A percentile compares a stretch with the other conserved stretches of the same genome.
Conservation (phyloP, 2,888 invertebrate species). For the Belgica antarctica region DNA sequence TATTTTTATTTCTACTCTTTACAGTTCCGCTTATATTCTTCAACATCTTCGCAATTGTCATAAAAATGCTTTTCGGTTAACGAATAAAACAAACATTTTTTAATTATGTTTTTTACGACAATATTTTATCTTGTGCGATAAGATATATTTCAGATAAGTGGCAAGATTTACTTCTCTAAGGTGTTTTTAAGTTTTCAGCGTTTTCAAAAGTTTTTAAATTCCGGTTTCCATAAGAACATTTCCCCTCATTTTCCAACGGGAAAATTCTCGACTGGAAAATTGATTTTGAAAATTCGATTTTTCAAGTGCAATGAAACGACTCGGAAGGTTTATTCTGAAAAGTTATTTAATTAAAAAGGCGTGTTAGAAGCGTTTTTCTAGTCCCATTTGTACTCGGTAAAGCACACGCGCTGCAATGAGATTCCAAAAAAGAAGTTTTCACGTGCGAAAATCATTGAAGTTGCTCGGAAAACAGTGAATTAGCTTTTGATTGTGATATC, state of each 20-base stretch:
- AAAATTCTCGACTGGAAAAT: conserved; percentile 20
- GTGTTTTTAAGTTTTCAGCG: no score
- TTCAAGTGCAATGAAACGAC: conserved; percentile 12
- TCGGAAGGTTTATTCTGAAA: neutral
- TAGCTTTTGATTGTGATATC: conserved; percentile 30
- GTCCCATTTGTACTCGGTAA: neutral
- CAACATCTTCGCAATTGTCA: conserved; percentile 79
- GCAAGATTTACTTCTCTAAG: no score
- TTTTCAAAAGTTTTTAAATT: no score
- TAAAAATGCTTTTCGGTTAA: conserved; percentile 86
- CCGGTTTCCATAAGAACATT: no score
- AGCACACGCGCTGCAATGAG: neutral
- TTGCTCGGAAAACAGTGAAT: neutral
- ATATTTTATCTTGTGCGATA: neutral
- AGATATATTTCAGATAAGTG: no score
- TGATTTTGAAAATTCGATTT: conserved; percentile 35
- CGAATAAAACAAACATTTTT: no score
- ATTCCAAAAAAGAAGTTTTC: neutral
- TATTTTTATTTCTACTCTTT: conserved; percentile 60
- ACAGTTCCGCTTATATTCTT: conserved; percentile 93
- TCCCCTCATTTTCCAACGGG: conserved; percentile 14
- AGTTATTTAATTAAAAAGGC: neutral
- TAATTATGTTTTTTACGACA: conserved; percentile 2
- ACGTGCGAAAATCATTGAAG: neutral
- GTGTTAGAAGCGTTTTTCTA: neutral